Evolutionary conservation across 2,888 invertebrate species (phyloP).

Genomic region (Catocala fraxini): DNA sequence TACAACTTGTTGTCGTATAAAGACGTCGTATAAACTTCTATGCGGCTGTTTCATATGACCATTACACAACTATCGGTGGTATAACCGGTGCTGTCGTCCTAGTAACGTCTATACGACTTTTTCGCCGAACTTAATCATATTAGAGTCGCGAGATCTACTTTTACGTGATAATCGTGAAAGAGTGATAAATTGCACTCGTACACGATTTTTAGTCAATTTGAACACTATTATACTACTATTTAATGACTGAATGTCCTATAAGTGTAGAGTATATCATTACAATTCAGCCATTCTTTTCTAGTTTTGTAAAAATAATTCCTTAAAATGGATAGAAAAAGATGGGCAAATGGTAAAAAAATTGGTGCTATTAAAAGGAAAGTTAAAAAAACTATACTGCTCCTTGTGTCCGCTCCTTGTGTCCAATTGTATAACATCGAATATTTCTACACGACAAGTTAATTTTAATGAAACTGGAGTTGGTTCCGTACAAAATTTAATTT

Average conservation of each 20-base stretch:
- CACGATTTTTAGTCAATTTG: neutral
- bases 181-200: constrained; percentile 7
- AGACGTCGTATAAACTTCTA: constrained; percentile 1
- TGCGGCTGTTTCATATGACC: constrained; percentile 5
- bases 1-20: too few species aligned
- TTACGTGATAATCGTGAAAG: constrained; percentile 8
- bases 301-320: constrained; percentile 3
- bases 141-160: constrained; percentile 5
- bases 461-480: constrained; percentile 8
- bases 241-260: constrained; percentile 7
- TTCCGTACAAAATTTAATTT: constrained; percentile 7
- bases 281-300: constrained; percentile 1
- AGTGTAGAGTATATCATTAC: neutral
- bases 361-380: constrained; percentile 9
- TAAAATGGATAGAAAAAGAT: neutral
- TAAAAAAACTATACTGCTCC: constrained; percentile 11
- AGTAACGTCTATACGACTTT: constrained; percentile 11
- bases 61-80: constrained; percentile 1
- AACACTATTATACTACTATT: constrained; percentile 6
- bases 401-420: constrained; percentile 2
- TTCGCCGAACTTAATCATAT: constrained; percentile 3
- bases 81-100: constrained; percentile 5
- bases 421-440: constrained; percentile 11
- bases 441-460: constrained; percentile 8
- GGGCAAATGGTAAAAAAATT: constrained; percentile 6